Base-by-base conservation (phyloP, 2,797 vertebrate genomes). In the Pseudotriccus pelzelni region DNA sequence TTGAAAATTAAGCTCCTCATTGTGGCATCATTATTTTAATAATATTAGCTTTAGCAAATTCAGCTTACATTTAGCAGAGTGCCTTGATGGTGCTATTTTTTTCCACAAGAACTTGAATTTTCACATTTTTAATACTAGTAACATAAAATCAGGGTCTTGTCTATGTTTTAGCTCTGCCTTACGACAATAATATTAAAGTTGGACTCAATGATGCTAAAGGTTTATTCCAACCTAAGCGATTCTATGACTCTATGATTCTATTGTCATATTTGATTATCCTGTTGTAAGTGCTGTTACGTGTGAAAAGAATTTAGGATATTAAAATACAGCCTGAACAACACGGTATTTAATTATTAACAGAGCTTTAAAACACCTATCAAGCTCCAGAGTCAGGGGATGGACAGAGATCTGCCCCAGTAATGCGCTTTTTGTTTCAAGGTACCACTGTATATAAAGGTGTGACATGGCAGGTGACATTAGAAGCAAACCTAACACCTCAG, bases 1-100 rank as follows among this genome's bases (percentile, higher is more conserved):
- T 83, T 64, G 6, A 10, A 70, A 91, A 77, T 53, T 67, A 43
- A 18, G 22, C 23, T 92, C 90, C 34, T 87, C 86, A 73, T 56
- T 70, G n/a, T 62, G 60, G 47, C 14, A 74, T 55, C n/a, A 81
- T 84, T 46, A 83, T 89, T 91, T 94, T 75, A 91, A 91, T 64
- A 93, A 74, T 86, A 60, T 39, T 67, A 70, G 22, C 8, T 79
- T 90, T 64, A 76, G 18, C 17, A 68, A 70, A 49, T 62, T 1
- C 5, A 22, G 22, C 28, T 87, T 74, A 68, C 79, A 44, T 43
- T 52, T 49, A 74, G 6, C 52, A 49, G 27, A 73, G 47, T 47
- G 30, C 10, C 49, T 77, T 85, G 46, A 90, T 60, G 92, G 36
- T 16, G 7, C 23, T 69, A 1, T 34, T 50, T 69, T 89, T 81